phyloP scores from a whole-genome alignment of 37 sponge, comb jelly and placozoan species.

The Spongia lamella region DNA sequence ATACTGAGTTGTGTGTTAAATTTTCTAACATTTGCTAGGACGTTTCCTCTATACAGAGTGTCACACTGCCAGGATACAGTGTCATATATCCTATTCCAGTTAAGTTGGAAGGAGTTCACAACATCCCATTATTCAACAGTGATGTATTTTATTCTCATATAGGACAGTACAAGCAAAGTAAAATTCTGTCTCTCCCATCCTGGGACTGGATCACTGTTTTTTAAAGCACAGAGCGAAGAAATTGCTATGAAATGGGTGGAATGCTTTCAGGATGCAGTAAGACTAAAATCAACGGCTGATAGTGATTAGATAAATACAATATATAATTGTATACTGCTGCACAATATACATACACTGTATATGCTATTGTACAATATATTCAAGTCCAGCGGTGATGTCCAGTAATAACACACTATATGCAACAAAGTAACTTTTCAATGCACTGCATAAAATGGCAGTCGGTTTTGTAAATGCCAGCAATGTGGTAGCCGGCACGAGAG shows the following conservation, averaged over 20 bases:
- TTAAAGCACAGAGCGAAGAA: slow-evolving; percentile 67
- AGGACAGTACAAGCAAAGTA: slow-evolving; percentile 41
- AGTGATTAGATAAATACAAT: too few relatives aligned
- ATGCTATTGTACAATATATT: too few relatives aligned
- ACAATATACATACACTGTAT: too few relatives aligned
- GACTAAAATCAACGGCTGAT: too few relatives aligned
- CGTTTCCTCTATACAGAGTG: slow-evolving; percentile 53
- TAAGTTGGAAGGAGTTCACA: too few relatives aligned
- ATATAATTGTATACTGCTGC: too few relatives aligned
- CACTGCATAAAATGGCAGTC: not conserved
- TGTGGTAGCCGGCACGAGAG: slow-evolving; percentile 13
- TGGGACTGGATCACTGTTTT: slow-evolving; percentile 51
- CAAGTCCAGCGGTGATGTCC: too few relatives aligned
- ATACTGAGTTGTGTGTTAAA: too few relatives aligned
- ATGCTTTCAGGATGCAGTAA: slow-evolving; percentile 35
- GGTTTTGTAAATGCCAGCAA: slow-evolving; percentile 11
- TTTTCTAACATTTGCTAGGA: slow-evolving; percentile 26
- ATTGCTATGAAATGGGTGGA: slow-evolving; percentile 48
- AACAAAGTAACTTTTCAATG: too few relatives aligned
- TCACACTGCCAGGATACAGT: slow-evolving; percentile 55
- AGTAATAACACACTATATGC: too few relatives aligned
- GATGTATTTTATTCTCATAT: too few relatives aligned
- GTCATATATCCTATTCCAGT: slow-evolving; percentile 12
- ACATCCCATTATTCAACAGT: too few relatives aligned
- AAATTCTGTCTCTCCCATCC: slow-evolving; percentile 62